These are phyloP conservation scores for Steinernema khuongi DNA, from an alignment of 1,140 invertebrate species.

Conservation along the genomic window DNA sequence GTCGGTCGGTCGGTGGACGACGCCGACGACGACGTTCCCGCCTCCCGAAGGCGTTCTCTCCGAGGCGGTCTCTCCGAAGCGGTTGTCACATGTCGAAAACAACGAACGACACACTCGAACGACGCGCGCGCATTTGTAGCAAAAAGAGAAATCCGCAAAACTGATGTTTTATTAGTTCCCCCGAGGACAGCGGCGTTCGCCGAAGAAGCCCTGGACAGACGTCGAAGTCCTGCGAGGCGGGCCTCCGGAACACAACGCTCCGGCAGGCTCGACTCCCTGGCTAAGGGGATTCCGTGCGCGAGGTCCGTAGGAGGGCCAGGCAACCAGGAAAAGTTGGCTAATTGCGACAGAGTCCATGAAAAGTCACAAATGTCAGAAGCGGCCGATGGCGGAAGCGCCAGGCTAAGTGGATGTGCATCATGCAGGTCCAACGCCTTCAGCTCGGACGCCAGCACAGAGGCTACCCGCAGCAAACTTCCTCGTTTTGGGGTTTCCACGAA, in stretches of 20 bases:
- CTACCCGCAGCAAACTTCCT: not conserved
- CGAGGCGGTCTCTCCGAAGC: not conserved
- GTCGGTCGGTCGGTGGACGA: not conserved
- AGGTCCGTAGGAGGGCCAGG: too few relatives aligned
- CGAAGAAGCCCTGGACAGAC: not conserved
- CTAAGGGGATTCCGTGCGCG: too few relatives aligned
- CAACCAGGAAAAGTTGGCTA: too few relatives aligned
- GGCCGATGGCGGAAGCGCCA: not conserved
- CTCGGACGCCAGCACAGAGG: not conserved
- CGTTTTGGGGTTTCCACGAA: not conserved
- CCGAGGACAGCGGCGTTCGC: not conserved
- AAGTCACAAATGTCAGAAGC: not conserved
- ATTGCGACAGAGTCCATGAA: not conserved
- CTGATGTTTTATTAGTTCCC: slow-evolving; percentile 10
- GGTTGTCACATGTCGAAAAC: slow-evolving; percentile 14
- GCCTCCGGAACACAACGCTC: too few relatives aligned
- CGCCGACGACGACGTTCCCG: slow-evolving; percentile 1
- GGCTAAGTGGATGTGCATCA: slow-evolving; percentile 12
- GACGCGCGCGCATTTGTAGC: not conserved
- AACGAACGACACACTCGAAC: not conserved
- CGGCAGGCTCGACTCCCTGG: too few relatives aligned
- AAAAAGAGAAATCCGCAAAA: slow-evolving; percentile 11
- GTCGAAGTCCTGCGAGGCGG: not conserved
- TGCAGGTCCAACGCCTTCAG: not conserved
- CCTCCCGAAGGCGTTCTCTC: slow-evolving; percentile 12